A percentile compares a stretch with the other conserved stretches of the same genome.
phyloP scores from a whole-genome alignment of 2,797 vertebrate genomes.

The Rousettus madagascariensis region DNA sequence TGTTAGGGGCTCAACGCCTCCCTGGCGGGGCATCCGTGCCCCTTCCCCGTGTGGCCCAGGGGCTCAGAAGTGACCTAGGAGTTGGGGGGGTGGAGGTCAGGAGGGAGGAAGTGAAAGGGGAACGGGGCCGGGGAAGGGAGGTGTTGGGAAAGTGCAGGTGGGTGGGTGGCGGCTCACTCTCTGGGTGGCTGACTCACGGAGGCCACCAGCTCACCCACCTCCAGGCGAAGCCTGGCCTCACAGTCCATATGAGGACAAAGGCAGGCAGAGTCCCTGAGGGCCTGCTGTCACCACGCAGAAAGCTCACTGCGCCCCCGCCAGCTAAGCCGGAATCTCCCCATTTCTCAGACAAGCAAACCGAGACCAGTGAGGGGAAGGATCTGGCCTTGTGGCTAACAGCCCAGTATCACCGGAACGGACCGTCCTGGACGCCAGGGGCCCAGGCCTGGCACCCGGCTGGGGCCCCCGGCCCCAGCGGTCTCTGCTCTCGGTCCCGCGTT shows the following conservation, averaged over 20 bases:
- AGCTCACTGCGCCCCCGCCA: background rate
- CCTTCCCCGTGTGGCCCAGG: no score
- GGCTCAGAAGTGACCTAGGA: background rate
- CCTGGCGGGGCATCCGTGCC: background rate
- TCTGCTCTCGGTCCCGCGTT: background rate
- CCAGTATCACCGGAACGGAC: background rate
- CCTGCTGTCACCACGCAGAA: background rate
- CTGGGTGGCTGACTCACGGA: background rate
- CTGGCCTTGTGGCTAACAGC: fast-evolving
- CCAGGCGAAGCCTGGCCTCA: background rate
- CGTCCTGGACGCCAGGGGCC: background rate
- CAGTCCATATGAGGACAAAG: background rate
- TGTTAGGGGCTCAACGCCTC: no score
- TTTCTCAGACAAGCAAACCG: background rate
- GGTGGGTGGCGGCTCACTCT: slow-evolving; percentile 16
- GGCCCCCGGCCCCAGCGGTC: background rate
- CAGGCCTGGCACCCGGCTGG: background rate
- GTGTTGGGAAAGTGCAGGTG: background rate
- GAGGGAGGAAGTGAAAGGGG: slow-evolving; percentile 3
- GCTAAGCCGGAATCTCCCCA: slow-evolving; percentile 13
- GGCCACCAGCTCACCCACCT: background rate
- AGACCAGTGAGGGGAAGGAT: background rate
- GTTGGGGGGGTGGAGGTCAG: background rate
- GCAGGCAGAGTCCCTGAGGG: background rate
- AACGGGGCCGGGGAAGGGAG: background rate